A percentile compares a stretch with the other conserved stretches of the same genome.
Evolutionary conservation across 2,888 invertebrate species (phyloP).

Genomic region (Eupithecia vulgata): DNA sequence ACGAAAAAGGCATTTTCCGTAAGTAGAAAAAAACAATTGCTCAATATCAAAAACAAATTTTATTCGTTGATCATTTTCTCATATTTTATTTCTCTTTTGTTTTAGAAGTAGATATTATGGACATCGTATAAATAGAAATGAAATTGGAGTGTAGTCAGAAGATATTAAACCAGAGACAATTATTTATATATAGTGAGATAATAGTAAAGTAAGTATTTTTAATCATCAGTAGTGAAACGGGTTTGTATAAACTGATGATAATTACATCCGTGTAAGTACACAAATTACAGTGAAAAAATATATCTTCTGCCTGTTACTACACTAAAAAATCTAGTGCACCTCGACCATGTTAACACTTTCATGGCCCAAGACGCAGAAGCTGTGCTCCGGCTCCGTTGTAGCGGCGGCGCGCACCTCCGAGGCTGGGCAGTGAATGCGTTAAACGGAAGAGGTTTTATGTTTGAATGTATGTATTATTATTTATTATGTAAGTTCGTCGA

Average conservation of each 20-base stretch:
- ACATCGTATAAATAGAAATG: conserved; percentile 13
- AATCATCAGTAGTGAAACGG: not conserved
- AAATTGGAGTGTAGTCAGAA: conserved; percentile 18
- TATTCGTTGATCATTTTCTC: not conserved
- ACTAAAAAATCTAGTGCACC: not conserved
- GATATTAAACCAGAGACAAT: not conserved
- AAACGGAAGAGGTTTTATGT: no score
- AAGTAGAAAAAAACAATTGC: conserved; percentile 30
- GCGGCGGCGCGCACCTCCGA: no score
- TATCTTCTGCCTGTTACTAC: not conserved
- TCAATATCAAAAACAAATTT: not conserved
- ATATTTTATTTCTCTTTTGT: not conserved
- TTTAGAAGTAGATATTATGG: conserved; percentile 25
- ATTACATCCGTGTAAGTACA: not conserved
- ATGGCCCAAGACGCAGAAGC: no score
- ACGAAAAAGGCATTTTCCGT: conserved; percentile 46
- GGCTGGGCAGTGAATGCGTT: no score
- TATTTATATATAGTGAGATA: conserved; percentile 21
- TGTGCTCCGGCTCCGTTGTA: no score
- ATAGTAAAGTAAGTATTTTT: not conserved
- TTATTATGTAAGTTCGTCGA: no score
- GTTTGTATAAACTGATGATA: not conserved
- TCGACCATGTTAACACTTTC: no score
- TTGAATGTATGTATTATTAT: no score
- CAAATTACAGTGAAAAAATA: not conserved